These are phyloP conservation scores for Turritopsis rubra DNA, from an alignment of 30 jellyfish, hydroid and myxozoan genomes.

Conservation along the genomic window DNA sequence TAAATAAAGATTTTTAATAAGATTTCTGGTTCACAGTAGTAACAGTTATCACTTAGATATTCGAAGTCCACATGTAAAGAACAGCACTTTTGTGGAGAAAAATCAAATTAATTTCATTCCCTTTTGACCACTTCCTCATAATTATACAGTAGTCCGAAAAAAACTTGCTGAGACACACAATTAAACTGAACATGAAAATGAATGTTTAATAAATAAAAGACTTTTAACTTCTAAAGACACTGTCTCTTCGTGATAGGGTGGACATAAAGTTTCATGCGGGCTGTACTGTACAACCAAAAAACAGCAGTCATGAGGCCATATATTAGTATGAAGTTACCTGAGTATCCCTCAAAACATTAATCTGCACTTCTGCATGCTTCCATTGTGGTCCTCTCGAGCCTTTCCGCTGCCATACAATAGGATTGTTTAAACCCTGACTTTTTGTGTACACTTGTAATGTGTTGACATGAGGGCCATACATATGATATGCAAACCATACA, in stretches of 20 bases:
- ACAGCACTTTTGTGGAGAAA: background rate
- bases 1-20: constrained; percentile 19
- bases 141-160: too few species aligned
- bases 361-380: constrained; percentile 86
- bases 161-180: background rate
- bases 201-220: too few species aligned
- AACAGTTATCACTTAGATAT: background rate
- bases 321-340: constrained; percentile 57
- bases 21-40: background rate
- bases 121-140: too few species aligned
- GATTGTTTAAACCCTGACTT: constrained; percentile 34
- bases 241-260: too few species aligned
- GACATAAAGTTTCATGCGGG: too few species aligned
- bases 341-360: constrained; percentile 51
- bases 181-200: background rate
- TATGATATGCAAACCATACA: constrained; percentile 84
- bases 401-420: constrained; percentile 75
- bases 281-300: too few species aligned
- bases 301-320: too few species aligned
- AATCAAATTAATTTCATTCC: background rate
- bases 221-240: background rate
- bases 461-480: constrained; percentile 98
- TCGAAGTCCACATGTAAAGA: background rate
- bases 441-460: constrained; percentile 72
- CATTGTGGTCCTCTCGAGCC: constrained; percentile 92